Percentiles rank a stretch among this genome's conserved stretches.
Evolutionary conservation across 1,140 invertebrate species (phyloP).

Genomic region (Diorhabda carinulata): DNA sequence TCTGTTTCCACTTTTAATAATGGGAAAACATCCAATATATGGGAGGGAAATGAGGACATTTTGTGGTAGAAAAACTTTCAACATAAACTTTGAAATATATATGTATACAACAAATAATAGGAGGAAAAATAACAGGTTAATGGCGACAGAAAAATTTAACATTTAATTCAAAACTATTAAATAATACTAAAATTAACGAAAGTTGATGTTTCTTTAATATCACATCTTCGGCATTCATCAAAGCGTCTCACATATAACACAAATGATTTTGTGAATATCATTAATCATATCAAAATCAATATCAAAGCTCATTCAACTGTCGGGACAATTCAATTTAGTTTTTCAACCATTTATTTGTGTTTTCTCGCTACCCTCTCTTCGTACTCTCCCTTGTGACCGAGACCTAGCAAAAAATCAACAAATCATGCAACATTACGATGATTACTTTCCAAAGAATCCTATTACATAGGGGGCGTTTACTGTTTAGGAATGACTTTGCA

Average conservation of each 20-base stretch:
- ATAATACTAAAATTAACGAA: too few relatives aligned
- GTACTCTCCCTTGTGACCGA: neutral
- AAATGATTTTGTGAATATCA: neutral
- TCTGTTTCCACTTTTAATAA: too few relatives aligned
- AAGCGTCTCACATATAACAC: neutral
- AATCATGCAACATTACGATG: conserved; percentile 18
- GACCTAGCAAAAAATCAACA: conserved; percentile 3
- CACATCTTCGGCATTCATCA: too few relatives aligned
- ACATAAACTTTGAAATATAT: too few relatives aligned
- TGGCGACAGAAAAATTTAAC: too few relatives aligned
- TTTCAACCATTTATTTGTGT: conserved; percentile 9
- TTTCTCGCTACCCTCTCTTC: neutral
- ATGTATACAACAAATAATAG: too few relatives aligned
- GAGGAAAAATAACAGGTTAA: too few relatives aligned
- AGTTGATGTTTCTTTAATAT: too few relatives aligned
- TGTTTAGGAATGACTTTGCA: conserved; percentile 17
- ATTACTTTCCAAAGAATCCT: conserved; percentile 15
- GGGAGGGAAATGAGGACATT: too few relatives aligned
- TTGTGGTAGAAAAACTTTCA: too few relatives aligned
- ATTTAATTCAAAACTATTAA: too few relatives aligned
- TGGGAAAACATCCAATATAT: too few relatives aligned
- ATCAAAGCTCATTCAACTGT: neutral
- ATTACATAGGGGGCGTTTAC: conserved; percentile 8
- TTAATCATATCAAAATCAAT: conserved; percentile 12
- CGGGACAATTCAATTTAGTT: conserved; percentile 9